A percentile compares a stretch with the other conserved stretches of the same genome.
Evolutionary conservation across 2,888 invertebrate genomes (phyloP).

Genomic region (Leptothorax acervorum): DNA sequence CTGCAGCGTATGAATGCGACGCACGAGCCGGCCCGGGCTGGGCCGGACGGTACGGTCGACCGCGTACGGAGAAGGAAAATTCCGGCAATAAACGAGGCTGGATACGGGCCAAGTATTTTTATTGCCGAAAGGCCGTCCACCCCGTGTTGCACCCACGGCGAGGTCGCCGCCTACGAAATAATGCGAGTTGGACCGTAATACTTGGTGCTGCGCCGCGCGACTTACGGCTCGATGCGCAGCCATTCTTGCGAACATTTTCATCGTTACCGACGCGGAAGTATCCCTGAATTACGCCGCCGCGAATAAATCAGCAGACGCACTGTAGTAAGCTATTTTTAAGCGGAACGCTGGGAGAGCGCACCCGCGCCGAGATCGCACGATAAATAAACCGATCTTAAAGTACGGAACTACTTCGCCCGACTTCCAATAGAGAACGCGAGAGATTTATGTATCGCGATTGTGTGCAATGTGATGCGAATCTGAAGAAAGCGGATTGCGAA

Average conservation of each 20-base stretch:
- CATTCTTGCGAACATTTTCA: constrained; percentile 72
- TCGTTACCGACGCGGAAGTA: constrained; percentile 62
- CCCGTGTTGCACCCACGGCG: constrained; percentile 50
- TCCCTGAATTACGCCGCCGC: constrained; percentile 56
- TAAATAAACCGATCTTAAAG: constrained; percentile 56
- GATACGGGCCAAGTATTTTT: constrained; percentile 75
- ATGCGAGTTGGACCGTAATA: constrained; percentile 70
- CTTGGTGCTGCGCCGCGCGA: constrained; percentile 64
- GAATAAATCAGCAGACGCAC: constrained; percentile 54
- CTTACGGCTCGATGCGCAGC: constrained; percentile 70
- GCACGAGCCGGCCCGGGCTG: constrained; percentile 56
- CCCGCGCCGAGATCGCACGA: constrained; percentile 44
- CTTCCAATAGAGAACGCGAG: constrained; percentile 51
- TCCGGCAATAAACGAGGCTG: constrained; percentile 73
- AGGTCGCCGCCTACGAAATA: constrained; percentile 70
- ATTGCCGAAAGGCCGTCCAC: constrained; percentile 64
- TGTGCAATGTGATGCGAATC: constrained; percentile 40
- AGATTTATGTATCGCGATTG: constrained; percentile 47
- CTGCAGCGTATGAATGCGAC: constrained; percentile 55
- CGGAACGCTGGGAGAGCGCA: constrained; percentile 28
- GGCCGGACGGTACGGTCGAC: constrained; percentile 43
- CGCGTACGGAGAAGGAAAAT: constrained; percentile 68
- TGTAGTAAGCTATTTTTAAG: constrained; percentile 54
- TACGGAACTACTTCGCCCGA: constrained; percentile 49
- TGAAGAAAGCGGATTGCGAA: constrained; percentile 6